Percentiles rank a stretch among this genome's conserved stretches.
phyloP scores from a whole-genome alignment of 2,113 vertebrate species.

The Tonatia bakeri region DNA sequence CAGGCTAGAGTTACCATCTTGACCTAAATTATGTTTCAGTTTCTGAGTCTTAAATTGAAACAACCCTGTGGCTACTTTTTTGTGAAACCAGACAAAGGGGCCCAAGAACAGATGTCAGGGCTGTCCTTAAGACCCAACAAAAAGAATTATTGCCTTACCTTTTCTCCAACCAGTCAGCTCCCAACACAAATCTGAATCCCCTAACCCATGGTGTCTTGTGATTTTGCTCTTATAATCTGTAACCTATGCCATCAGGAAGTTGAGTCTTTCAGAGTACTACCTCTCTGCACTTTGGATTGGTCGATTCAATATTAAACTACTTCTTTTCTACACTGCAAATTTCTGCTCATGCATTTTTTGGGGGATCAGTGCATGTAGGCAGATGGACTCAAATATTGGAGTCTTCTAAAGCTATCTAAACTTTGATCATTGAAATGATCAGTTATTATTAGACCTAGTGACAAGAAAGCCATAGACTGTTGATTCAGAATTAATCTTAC shows the following conservation, averaged over 20 bases:
- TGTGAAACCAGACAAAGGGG: no score
- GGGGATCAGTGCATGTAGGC: not conserved
- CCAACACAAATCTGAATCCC: no score
- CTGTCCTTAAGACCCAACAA: no score
- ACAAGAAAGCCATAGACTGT: not conserved
- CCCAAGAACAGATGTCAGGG: no score
- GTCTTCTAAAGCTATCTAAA: not conserved
- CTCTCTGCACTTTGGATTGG: not conserved
- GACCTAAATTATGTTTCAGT: no score
- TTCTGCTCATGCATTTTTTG: not conserved
- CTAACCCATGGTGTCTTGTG: not conserved
- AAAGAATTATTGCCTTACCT: no score
- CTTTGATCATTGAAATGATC: not conserved
- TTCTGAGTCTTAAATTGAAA: no score
- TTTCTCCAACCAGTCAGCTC: no score
- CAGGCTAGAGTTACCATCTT: no score
- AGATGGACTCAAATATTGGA: not conserved
- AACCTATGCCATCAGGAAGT: not conserved
- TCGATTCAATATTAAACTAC: not conserved
- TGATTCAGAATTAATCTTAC: not conserved
- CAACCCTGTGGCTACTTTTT: no score
- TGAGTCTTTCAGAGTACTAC: not conserved
- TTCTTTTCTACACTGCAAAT: not conserved
- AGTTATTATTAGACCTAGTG: not conserved
- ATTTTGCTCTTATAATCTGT: not conserved